Conservation (phyloP, 2,888 invertebrate species). For the Euphydryas editha region DNA sequence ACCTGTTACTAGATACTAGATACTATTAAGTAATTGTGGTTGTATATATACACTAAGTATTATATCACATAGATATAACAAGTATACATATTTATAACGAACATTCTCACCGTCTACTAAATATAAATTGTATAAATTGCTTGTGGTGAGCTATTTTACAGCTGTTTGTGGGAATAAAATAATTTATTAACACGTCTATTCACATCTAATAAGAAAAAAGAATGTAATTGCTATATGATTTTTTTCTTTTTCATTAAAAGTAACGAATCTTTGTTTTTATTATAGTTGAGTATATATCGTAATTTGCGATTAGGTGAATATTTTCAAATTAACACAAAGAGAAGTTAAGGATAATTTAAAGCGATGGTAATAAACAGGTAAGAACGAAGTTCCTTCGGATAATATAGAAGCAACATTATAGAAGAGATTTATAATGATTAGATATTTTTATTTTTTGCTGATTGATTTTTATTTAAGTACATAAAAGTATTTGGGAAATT, state of each 20-base stretch:
- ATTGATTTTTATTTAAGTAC: too few relatives aligned
- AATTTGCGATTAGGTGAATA: conserved; percentile 1
- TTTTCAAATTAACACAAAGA: background rate
- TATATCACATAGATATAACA: conserved; percentile 6
- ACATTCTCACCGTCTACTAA: conserved; percentile 14
- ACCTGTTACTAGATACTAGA: too few relatives aligned
- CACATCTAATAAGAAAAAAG: conserved; percentile 11
- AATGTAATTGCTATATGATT: background rate
- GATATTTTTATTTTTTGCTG: too few relatives aligned
- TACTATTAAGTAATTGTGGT: too few relatives aligned
- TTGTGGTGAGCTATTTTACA: conserved; percentile 65
- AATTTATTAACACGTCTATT: conserved; percentile 21
- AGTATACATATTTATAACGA: conserved; percentile 6
- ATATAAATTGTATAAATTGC: conserved; percentile 61
- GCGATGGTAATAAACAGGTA: too few relatives aligned
- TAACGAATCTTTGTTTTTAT: background rate
- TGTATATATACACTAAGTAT: too few relatives aligned
- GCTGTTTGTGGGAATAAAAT: conserved; percentile 58
- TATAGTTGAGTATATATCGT: background rate
- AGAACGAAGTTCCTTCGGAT: too few relatives aligned
- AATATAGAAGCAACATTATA: too few relatives aligned
- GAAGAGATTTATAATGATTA: too few relatives aligned
- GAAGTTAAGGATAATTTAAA: too few relatives aligned
- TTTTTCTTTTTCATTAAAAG: conserved; percentile 2
- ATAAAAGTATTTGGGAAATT: too few relatives aligned